Conservation (phyloP, 2,888 invertebrate genomes). For the Tenthredo distinguenda region DNA sequence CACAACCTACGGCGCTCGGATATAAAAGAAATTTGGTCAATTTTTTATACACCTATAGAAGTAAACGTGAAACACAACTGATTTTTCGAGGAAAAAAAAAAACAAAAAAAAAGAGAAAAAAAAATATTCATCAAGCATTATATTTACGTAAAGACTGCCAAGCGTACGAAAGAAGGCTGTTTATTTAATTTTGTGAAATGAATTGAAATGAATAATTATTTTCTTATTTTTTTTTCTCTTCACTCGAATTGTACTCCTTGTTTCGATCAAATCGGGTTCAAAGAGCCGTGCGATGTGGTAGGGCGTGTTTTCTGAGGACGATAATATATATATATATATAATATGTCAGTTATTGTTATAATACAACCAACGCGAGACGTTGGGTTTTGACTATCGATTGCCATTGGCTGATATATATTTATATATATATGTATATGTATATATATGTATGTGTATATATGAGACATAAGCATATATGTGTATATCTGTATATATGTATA, state of each 20-base stretch:
- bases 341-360: slow-evolving; percentile 4
- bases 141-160: background rate
- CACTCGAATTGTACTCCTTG: background rate
- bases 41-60: slow-evolving; percentile 2
- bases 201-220: background rate
- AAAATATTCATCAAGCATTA: background rate
- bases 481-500: background rate
- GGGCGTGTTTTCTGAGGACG: slow-evolving; percentile 8
- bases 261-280: background rate
- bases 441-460: background rate
- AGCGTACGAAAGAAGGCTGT: background rate
- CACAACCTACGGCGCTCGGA: slow-evolving; percentile 5
- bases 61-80: background rate
- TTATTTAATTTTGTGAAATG: background rate
- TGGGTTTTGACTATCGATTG: slow-evolving; percentile 13
- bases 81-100: background rate
- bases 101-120: background rate
- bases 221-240: background rate
- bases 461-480: background rate
- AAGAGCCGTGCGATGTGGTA: slow-evolving; percentile 13
- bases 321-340: background rate
- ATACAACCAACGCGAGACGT: slow-evolving; percentile 5
- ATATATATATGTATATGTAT: background rate
- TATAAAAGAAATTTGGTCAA: background rate
- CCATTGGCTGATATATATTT: background rate